phyloP scores from a whole-genome alignment of 2,113 vertebrate species.

The Poecilia latipinna region DNA sequence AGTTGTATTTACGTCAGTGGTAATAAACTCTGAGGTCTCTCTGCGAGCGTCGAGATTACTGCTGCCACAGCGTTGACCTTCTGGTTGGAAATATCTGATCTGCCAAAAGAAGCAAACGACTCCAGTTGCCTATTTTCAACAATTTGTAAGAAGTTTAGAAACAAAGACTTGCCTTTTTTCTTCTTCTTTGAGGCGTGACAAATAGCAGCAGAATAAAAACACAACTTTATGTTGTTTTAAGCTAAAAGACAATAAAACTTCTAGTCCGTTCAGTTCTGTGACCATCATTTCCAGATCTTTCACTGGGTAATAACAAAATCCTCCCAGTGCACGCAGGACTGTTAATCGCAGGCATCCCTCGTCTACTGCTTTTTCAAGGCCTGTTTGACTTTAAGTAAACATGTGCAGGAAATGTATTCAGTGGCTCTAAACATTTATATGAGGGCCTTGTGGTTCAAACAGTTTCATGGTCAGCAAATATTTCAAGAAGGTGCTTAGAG shows the following conservation, averaged over 20 bases:
- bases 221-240: not conserved
- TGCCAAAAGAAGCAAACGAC: not conserved
- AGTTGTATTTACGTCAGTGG: not conserved
- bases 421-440: slow-evolving; percentile 76
- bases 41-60: slow-evolving; percentile 1
- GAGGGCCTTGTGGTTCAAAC: slow-evolving; percentile 65
- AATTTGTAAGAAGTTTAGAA: slow-evolving; percentile 1
- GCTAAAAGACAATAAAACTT: slow-evolving; percentile 45
- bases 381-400: slow-evolving; percentile 78
- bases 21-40: slow-evolving; percentile 5
- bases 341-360: slow-evolving; percentile 71
- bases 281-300: slow-evolving; percentile 68
- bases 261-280: slow-evolving; percentile 23
- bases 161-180: not conserved
- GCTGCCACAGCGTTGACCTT: not conserved
- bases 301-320: slow-evolving; percentile 71
- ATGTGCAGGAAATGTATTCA: slow-evolving; percentile 77
- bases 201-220: not conserved
- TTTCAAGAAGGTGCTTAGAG: slow-evolving; percentile 73
- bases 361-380: slow-evolving; percentile 73
- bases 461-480: slow-evolving; percentile 65
- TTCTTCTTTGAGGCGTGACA: not conserved
- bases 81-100: not conserved
- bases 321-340: slow-evolving; percentile 54
- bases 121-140: slow-evolving; percentile 1